Evolutionary conservation across 2,888 invertebrate species (phyloP), one percentile per base, ranked within the genome.

Genomic region (Magallana nippona): DNA sequence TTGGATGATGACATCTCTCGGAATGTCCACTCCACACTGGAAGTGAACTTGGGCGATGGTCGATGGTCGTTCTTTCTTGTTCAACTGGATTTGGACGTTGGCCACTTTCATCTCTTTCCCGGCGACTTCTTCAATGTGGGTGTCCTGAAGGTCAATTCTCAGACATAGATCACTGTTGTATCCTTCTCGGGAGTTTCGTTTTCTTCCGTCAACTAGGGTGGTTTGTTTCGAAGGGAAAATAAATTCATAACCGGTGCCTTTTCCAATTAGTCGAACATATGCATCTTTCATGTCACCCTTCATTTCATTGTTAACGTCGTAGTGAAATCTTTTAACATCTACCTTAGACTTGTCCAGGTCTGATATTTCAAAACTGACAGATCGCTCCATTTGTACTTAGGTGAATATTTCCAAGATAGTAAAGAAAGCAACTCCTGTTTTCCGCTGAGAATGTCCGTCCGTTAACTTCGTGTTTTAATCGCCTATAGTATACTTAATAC

Each of bases 131-230:
- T 60, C 17, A 8, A n/a, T 17, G 19, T 60, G 19, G 10, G n/a
- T 10, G 19, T 60, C 60, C 60, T 60, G 60, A 60, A 60, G 60
- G 19, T 60, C 60, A 60, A 60, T 60, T 19, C 60, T 60, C 60
- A 60, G 10, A 1, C 60, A 60, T 19, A 60, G 17, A 19, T 60
- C 60, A 1, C 19, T 60, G 60, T 60, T 19, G n/a, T 19, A 60
- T n/a, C 60, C 60, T 27, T 27, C 27, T 17, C 2, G 17, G 60
- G 17, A 1, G n/a, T 60, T 60, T 8, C n/a, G 17, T 60, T n/a
- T 60, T 13, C 5, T n/a, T 19, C 60, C 60, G 8, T n/a, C 19
- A 60, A 60, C 60, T 19, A 60, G n/a, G 19, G 60, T 17, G 1
- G 3, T 44, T 44, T 44, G 44, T 44, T 44, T 3, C 44, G 8